Evolutionary conservation across 2,113 vertebrate genomes (phyloP).

Genomic region (Psammodynastes pulverulentus): DNA sequence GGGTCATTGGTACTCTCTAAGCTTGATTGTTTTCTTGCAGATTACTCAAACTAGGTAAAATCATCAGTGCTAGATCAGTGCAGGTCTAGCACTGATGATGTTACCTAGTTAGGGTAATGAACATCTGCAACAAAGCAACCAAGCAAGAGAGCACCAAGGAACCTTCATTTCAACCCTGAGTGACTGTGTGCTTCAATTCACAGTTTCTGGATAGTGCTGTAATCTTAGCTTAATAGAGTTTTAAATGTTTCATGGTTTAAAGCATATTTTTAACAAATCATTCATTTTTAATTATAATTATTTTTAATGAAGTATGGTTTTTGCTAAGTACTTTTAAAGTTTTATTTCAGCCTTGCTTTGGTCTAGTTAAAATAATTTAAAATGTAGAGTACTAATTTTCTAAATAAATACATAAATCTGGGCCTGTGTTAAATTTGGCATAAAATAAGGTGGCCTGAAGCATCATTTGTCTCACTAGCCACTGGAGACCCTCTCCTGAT

Average conservation of each 20-base stretch:
- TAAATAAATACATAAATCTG: neutral
- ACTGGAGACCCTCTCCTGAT: neutral
- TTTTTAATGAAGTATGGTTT: neutral
- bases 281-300: neutral
- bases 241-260: neutral
- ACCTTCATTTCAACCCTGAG: neutral
- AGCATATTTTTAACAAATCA: neutral
- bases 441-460: neutral
- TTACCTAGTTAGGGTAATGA: neutral
- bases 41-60: neutral
- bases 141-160: neutral
- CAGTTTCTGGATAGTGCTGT: neutral
- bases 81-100: neutral
- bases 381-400: neutral
- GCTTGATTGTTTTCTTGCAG: neutral
- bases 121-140: neutral
- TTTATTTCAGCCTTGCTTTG: neutral
- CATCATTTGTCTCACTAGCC: neutral
- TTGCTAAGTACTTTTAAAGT: neutral
- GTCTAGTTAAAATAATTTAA: neutral
- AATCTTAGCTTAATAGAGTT: neutral
- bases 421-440: neutral
- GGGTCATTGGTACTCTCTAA: neutral
- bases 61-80: neutral
- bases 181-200: neutral